Evolutionary conservation across 2,888 invertebrate species (phyloP), one percentile per base, ranked within the genome.

Genomic region (Lordiphosa fenestrarum): DNA sequence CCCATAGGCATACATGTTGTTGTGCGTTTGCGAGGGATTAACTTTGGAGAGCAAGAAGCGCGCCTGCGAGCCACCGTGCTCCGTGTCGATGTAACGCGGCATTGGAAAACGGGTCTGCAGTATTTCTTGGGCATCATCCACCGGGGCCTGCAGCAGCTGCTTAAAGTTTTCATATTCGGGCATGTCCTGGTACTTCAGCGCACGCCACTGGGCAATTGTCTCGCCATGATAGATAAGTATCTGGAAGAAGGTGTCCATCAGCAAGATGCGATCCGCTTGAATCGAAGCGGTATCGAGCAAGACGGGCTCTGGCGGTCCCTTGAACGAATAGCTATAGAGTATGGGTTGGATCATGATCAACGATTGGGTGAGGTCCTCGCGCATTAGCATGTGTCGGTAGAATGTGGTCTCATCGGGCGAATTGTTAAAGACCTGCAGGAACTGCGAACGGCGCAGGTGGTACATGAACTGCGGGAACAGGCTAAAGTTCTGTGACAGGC

Each of bases 181-280:
- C 93, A 96, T 94, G 80, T 98, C 96, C 88, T 99, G 98, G 90
- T 99, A 99, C 73, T 97, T 96, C 15, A 96, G 93, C 19, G 95
- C 95, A 61, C 97, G 93, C 99, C 99, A 99, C 82, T 97, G 96
- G 2, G 97, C 98, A 87, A 99, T 98, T 6, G 98, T 98, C 93
- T 98, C 98, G 88, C 99, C 99, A 86, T 98, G 98, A 90, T 98
- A 99, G 86, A 99, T 99, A 55, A 99, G 93, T 86, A 99, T 98
- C 91, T 99, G 99, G 94, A 99, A 99, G 92, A 99, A 99, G 0
- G 99, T 99, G 90, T 99, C 99, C 98, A 99, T 98, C 53, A 99
- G 93, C 41, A 99, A 92, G 84, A 99, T 99, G 61, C 98, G 92
- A 89, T 99, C 99, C 0, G 98, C 95, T 89, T 98, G 97, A 86